phyloP scores from a whole-genome alignment of 1,140 invertebrate genomes.

The Bombus sibiricus region DNA sequence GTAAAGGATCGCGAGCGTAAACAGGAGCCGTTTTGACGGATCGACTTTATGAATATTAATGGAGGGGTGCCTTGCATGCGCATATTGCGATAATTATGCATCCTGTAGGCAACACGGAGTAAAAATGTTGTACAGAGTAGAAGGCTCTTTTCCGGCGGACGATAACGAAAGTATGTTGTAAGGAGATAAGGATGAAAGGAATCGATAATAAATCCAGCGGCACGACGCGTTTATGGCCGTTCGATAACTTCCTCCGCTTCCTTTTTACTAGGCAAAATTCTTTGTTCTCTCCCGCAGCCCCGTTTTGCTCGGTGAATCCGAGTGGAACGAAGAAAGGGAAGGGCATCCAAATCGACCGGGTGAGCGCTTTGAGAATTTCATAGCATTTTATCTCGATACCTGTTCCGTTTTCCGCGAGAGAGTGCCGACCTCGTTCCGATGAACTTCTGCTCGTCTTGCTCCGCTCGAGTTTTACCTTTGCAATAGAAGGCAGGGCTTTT shows the following conservation, averaged over 20 bases:
- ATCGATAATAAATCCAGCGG: constrained; percentile 64
- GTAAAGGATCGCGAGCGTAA: background rate
- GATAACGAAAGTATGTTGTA: constrained; percentile 57
- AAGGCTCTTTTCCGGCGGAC: constrained; percentile 8
- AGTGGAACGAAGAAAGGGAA: constrained; percentile 19
- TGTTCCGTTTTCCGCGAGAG: constrained; percentile 34
- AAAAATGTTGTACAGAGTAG: background rate
- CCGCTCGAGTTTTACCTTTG: constrained; percentile 2
- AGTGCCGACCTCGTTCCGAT: constrained; percentile 26
- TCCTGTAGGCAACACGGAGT: constrained; percentile 11
- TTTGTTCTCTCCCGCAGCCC: constrained; percentile 47
- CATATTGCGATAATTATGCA: constrained; percentile 65
- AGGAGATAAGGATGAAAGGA: constrained; percentile 54
- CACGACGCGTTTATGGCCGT: constrained; percentile 48
- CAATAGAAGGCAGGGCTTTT: constrained; percentile 1
- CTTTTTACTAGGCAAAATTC: constrained; percentile 41
- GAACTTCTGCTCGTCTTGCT: constrained; percentile 1
- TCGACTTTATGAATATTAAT: constrained; percentile 70
- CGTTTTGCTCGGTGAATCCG: constrained; percentile 7
- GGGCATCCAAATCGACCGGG: background rate
- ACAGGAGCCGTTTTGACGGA: constrained; percentile 56
- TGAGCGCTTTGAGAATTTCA: constrained; percentile 41
- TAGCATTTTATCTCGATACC: constrained; percentile 43
- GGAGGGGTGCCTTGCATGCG: constrained; percentile 9
- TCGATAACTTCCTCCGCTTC: constrained; percentile 54